phyloP scores from a whole-genome alignment of 1,140 invertebrate species.

The Contarinia nasturtii region DNA sequence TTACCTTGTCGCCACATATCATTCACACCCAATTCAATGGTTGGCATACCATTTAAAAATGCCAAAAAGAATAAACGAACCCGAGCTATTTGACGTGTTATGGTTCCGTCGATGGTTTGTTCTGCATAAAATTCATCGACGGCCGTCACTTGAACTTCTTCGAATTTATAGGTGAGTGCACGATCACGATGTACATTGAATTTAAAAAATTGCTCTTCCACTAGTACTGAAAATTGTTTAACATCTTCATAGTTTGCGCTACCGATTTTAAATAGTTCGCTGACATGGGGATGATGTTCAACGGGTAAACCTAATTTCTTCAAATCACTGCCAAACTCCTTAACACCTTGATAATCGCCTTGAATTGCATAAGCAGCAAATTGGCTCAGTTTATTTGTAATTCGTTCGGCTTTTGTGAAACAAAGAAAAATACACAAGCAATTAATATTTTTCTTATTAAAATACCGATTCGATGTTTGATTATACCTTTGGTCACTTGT shows the following conservation, averaged over 20 bases:
- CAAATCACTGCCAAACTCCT: slow-evolving; percentile 80
- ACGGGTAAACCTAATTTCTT: slow-evolving; percentile 88
- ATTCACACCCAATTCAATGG: slow-evolving; percentile 92
- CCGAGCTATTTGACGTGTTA: slow-evolving; percentile 83
- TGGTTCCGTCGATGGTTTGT: slow-evolving; percentile 67
- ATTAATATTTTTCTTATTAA: too few species aligned
- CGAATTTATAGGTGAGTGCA: slow-evolving; percentile 89
- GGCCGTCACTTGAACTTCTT: slow-evolving; percentile 90
- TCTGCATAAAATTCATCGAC: slow-evolving; percentile 94
- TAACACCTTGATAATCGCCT: slow-evolving; percentile 78
- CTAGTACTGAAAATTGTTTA: slow-evolving; percentile 69
- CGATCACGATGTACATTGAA: slow-evolving; percentile 68
- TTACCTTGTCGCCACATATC: slow-evolving; percentile 91
- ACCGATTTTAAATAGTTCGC: slow-evolving; percentile 91
- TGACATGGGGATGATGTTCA: slow-evolving; percentile 88
- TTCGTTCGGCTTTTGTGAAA: slow-evolving; percentile 59
- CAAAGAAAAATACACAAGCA: too few species aligned
- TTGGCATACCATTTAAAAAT: slow-evolving; percentile 82
- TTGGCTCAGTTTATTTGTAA: slow-evolving; percentile 79
- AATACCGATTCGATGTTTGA: too few species aligned
- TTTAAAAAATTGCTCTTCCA: slow-evolving; percentile 81
- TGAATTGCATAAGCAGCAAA: slow-evolving; percentile 88
- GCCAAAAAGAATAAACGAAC: slow-evolving; percentile 90
- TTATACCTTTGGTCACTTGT: slow-evolving; percentile 71
- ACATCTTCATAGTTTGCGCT: slow-evolving; percentile 76